phyloP scores from a whole-genome alignment of 2,113 vertebrate genomes.

The Dromaius novaehollandiae region DNA sequence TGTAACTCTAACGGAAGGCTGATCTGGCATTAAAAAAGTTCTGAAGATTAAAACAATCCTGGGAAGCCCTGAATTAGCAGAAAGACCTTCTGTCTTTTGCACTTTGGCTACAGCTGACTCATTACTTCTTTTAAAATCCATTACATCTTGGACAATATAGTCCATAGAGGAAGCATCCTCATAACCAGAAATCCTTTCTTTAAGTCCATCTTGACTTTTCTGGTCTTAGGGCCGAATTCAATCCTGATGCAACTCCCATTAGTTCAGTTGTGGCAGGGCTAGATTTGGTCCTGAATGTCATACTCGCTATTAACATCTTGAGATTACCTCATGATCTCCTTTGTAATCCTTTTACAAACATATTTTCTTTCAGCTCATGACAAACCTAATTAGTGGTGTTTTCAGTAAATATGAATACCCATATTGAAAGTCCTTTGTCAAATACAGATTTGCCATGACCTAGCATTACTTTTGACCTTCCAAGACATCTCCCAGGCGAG shows the following conservation, averaged over 20 bases:
- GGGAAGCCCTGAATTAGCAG: not conserved
- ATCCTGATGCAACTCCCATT: not conserved
- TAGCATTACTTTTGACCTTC: constrained; percentile 25
- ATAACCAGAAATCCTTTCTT: not conserved
- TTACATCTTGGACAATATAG: not conserved
- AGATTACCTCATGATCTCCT: constrained; percentile 54
- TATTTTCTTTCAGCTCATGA: constrained; percentile 59
- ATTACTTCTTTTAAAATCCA: not conserved
- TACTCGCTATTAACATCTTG: constrained; percentile 34
- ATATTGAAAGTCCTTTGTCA: constrained; percentile 34
- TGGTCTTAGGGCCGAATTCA: not conserved
- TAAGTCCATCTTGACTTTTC: not conserved
- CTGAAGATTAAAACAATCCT: constrained; percentile 30
- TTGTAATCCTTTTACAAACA: constrained; percentile 65
- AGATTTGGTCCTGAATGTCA: constrained; percentile 34
- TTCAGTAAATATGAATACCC: constrained; percentile 45
- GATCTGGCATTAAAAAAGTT: not conserved
- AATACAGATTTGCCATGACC: constrained; percentile 17
- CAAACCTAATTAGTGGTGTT: constrained; percentile 51
- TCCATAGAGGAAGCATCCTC: not conserved
- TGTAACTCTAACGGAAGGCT: not conserved
- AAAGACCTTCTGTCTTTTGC: not conserved
- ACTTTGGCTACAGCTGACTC: not conserved
- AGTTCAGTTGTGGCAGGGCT: not conserved
- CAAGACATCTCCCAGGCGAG: not conserved